Conservation (phyloP, 2,797 vertebrate genomes). For the Coranthus polyacanthus region DNA sequence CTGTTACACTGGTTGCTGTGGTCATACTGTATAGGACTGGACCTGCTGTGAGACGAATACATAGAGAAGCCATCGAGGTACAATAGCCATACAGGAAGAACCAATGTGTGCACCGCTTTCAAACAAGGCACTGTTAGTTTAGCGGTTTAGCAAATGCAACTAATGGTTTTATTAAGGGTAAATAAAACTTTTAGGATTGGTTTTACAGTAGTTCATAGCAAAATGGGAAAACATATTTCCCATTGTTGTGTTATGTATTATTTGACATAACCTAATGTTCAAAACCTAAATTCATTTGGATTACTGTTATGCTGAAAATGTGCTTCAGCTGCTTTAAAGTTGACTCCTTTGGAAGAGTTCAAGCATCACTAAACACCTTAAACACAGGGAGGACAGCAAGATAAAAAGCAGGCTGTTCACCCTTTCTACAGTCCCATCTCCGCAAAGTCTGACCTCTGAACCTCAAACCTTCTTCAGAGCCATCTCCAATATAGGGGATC, state of each 20-base stretch:
- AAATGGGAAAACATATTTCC: too few relatives aligned
- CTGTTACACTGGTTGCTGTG: conserved; percentile 11
- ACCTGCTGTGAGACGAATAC: conserved; percentile 15
- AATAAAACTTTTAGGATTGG: too few relatives aligned
- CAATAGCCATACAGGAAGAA: too few relatives aligned
- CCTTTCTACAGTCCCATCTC: conserved; percentile 5
- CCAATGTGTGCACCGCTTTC: too few relatives aligned
- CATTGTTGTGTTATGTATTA: too few relatives aligned
- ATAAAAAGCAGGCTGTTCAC: conserved; percentile 25
- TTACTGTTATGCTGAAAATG: neutral
- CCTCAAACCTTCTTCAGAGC: conserved; percentile 26
- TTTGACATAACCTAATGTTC: too few relatives aligned
- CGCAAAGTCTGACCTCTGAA: conserved; percentile 27
- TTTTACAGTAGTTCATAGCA: too few relatives aligned
- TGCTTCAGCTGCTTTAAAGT: neutral
- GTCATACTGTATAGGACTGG: neutral
- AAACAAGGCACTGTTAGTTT: neutral
- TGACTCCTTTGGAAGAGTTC: neutral
- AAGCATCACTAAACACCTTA: conserved; percentile 3
- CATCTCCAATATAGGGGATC: conserved; percentile 17
- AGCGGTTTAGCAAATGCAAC: neutral
- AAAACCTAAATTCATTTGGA: too few relatives aligned
- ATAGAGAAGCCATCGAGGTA: neutral
- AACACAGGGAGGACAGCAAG: conserved; percentile 12
- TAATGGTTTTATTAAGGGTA: too few relatives aligned